Evolutionary conservation across 92 coral and sea anemone species (phyloP), one percentile per base, ranked within the genome.

Genomic region (Parazoanthus swiftii): DNA sequence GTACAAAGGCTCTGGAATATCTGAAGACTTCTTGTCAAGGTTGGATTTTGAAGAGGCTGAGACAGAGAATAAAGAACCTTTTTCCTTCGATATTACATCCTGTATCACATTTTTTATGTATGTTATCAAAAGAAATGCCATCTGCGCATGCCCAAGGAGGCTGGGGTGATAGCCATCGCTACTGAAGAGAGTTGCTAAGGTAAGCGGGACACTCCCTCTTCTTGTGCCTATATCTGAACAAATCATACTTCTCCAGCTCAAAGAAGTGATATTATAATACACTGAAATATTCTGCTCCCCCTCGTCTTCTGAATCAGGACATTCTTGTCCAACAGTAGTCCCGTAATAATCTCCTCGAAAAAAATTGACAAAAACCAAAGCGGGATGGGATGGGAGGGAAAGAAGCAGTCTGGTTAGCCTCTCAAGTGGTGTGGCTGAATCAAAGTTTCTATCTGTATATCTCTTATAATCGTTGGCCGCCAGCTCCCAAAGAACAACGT

Each of bases 241-340:
- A 77, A 97, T 91, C 80, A 97, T 95, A 51, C 91, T 94, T 77
- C 99, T 92, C 99, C 99, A 97, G 81, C 98, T 94, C 21, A 97
- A 86, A 11, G 99, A 95, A 6, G 99, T 92, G 37, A 97, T 90
- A 44, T 95, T 91, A 88, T 97, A 97, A 77, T 97, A 94, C 70
- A 94, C 93, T 11, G 99, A 94, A 50, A 97, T 90, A 35, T 88
- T 77, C 71, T 90, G 86, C 21, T 94, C 98, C 3, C 98, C 98
- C 74, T 96, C 98, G 86, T 97, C 99, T 74, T 97, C 99, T 10
- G 99, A 95, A 77, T 95, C 95, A 5, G 99, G 98, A 74, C 99
- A 97, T 86, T 95, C 93, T 36, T 94, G 94, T 8, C 91, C 94
- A 38, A 88, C 67, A 14, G 91, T 89, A 13, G 96, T 94, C 91